Evolutionary conservation across 2,797 vertebrate genomes (phyloP).

Genomic region (Podargus strigoides): DNA sequence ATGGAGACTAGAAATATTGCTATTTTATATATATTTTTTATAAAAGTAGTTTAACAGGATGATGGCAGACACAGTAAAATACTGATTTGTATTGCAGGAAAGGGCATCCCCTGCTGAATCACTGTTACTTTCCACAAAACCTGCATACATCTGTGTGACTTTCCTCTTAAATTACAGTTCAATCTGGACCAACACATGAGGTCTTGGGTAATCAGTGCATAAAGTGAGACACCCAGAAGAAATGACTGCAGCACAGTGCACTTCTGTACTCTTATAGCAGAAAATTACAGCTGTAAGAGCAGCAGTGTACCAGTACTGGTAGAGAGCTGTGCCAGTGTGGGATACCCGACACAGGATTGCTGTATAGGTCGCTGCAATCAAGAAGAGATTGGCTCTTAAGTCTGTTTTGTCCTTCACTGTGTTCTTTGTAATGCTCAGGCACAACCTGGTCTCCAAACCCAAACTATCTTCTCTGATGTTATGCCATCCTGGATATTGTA

Average conservation of each 20-base stretch:
- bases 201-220: neutral
- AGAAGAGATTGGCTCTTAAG: neutral
- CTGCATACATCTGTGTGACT: neutral
- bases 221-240: neutral
- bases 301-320: neutral
- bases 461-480: neutral
- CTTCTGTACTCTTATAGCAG: neutral
- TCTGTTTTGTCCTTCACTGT: neutral
- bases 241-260: neutral
- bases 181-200: neutral
- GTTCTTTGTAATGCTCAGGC: neutral
- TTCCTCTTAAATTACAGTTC: neutral
- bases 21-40: neutral
- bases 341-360: neutral
- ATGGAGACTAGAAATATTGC: neutral
- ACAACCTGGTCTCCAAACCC: neutral
- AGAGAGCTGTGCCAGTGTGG: neutral
- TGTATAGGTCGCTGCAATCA: neutral
- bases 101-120: neutral
- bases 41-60: neutral
- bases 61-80: neutral
- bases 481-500: neutral
- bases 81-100: neutral
- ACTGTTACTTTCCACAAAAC: neutral
- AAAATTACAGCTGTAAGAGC: neutral